A percentile compares a stretch with the other conserved stretches of the same genome.
phyloP scores from a whole-genome alignment of 2,797 vertebrate genomes.

The Xenopus petersii region DNA sequence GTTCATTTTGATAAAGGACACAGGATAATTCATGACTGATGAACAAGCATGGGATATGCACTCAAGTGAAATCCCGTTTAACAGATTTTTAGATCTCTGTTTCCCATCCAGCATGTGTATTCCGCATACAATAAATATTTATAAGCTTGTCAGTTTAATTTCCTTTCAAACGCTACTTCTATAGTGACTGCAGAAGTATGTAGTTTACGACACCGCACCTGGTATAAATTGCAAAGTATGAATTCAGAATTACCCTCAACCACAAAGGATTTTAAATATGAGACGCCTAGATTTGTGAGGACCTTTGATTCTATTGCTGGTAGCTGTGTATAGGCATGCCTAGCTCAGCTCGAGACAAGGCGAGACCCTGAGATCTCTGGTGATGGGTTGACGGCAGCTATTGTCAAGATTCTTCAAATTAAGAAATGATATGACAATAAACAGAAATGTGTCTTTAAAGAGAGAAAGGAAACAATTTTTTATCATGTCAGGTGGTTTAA shows the following conservation, averaged over 20 bases:
- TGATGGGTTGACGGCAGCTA: conserved; percentile 37
- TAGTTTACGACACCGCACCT: conserved; percentile 42
- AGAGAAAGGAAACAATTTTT: conserved; percentile 77
- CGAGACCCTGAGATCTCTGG: conserved; percentile 10
- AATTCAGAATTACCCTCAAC: conserved; percentile 47
- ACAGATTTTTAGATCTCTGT: conserved; percentile 36
- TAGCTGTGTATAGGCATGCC: conserved; percentile 51
- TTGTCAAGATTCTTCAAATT: conserved; percentile 63
- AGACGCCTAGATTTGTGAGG: conserved; percentile 7
- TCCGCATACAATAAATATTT: conserved; percentile 39
- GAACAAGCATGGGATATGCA: conserved; percentile 18
- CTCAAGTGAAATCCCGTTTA: conserved; percentile 28
- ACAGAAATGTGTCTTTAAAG: conserved; percentile 84
- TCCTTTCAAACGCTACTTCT: conserved; percentile 51
- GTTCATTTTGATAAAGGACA: conserved; percentile 28
- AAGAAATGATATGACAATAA: conserved; percentile 89
- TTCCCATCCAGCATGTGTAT: conserved; percentile 27
- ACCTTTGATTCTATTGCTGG: conserved; percentile 58
- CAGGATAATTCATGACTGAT: conserved; percentile 9
- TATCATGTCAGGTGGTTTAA: conserved; percentile 90
- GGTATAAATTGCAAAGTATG: conserved; percentile 47
- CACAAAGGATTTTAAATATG: conserved; percentile 34
- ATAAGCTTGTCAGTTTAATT: conserved; percentile 41
- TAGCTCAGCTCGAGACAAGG: background rate
- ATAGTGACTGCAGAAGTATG: conserved; percentile 35